A percentile compares a stretch with the other conserved stretches of the same genome.
phyloP scores from a whole-genome alignment of 1,140 invertebrate genomes.

The Brachionus sp. region DNA sequence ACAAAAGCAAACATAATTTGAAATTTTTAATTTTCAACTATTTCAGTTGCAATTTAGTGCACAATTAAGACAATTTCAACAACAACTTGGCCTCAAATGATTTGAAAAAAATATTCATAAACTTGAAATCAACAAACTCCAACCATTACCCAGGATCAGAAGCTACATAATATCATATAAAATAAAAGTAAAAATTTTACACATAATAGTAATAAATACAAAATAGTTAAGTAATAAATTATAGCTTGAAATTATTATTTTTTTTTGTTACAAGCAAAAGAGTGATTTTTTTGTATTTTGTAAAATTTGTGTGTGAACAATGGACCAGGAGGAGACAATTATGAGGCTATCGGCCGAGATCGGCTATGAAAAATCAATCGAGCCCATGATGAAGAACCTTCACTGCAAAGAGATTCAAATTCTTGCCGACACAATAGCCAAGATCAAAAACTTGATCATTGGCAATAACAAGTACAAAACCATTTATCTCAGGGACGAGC shows the following conservation, averaged over 20 bases:
- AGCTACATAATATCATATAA: constrained; percentile 21
- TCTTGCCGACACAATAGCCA: not conserved
- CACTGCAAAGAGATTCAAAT: not conserved
- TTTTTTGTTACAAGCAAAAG: not conserved
- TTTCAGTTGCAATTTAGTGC: not conserved
- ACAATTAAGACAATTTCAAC: constrained; percentile 9
- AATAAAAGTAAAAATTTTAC: not conserved
- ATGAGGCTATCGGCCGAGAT: not conserved
- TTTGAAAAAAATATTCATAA: constrained; percentile 15
- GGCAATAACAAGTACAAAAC: constrained; percentile 33
- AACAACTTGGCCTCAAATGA: not conserved
- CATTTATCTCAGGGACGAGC: not conserved
- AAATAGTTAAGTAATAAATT: constrained; percentile 30
- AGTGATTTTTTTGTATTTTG: not conserved
- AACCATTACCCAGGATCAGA: constrained; percentile 23
- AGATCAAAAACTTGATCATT: constrained; percentile 25
- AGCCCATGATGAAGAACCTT: not conserved
- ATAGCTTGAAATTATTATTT: not conserved
- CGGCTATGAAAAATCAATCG: not conserved
- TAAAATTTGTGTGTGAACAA: not conserved
- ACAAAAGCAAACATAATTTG: not conserved
- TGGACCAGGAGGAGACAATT: constrained; percentile 7
- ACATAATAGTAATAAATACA: not conserved
- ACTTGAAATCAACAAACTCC: constrained; percentile 15
- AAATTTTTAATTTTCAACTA: not conserved